phyloP scores from a whole-genome alignment of 92 coral and sea anemone species.

The Porites evermanni region DNA sequence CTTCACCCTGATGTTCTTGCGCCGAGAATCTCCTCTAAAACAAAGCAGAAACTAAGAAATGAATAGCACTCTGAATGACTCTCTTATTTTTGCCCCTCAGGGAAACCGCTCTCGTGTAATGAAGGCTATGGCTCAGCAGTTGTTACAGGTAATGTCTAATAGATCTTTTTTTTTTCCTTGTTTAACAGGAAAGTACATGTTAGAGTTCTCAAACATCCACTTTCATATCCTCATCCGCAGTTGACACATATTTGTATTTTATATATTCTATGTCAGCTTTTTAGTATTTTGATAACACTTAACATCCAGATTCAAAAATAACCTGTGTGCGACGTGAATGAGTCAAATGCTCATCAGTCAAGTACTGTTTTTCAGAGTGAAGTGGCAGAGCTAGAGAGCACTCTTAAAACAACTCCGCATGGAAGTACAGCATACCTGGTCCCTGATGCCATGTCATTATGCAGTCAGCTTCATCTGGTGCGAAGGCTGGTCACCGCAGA shows the following conservation, averaged over 20 bases:
- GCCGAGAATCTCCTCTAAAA: not conserved
- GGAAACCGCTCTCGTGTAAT: conserved; percentile 84
- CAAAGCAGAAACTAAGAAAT: not conserved
- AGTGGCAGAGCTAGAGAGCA: conserved; percentile 93
- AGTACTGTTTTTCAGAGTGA: conserved; percentile 73
- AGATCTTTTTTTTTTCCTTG: too few species aligned
- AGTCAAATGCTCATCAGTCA: not conserved
- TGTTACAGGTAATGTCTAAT: conserved; percentile 75
- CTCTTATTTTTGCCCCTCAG: conserved; percentile 8
- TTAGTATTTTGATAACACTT: too few species aligned
- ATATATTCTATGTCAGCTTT: too few species aligned
- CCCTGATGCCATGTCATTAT: conserved; percentile 91
- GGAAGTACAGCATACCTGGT: conserved; percentile 84
- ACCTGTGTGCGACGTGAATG: too few species aligned
- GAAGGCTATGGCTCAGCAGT: conserved; percentile 98
- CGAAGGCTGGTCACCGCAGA: conserved; percentile 82
- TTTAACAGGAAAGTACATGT: too few species aligned
- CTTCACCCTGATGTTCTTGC: too few species aligned
- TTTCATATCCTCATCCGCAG: too few species aligned
- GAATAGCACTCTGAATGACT: not conserved
- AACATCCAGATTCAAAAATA: too few species aligned
- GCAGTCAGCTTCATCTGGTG: conserved; percentile 92
- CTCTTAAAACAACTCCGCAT: conserved; percentile 81
- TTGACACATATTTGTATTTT: too few species aligned
- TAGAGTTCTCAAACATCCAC: too few species aligned